phyloP scores from a whole-genome alignment of 2,797 vertebrate species.

The Iguana delicatissima region DNA sequence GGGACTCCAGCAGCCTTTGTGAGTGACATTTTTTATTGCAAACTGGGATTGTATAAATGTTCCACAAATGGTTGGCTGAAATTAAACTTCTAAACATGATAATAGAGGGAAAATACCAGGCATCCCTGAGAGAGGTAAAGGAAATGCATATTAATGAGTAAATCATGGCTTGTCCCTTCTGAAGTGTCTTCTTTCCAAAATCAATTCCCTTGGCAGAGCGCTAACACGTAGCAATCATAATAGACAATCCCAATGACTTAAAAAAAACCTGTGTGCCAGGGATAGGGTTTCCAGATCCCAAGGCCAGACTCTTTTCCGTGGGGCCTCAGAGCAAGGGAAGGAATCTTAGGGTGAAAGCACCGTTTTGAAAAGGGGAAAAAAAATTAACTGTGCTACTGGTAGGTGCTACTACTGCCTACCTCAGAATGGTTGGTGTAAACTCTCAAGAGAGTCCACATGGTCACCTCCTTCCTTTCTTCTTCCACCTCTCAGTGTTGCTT shows the following conservation, averaged over 20 bases:
- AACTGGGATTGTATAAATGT: conserved; percentile 12
- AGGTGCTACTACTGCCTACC: too few relatives aligned
- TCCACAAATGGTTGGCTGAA: conserved; percentile 48
- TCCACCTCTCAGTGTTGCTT: too few relatives aligned
- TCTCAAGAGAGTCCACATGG: too few relatives aligned
- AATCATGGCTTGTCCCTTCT: conserved; percentile 5
- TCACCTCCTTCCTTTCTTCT: too few relatives aligned
- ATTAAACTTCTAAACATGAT: conserved; percentile 34
- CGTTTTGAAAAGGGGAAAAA: too few relatives aligned
- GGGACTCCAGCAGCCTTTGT: conserved; percentile 37
- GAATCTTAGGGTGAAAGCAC: too few relatives aligned
- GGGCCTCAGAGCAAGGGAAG: too few relatives aligned
- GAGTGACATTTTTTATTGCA: conserved; percentile 47
- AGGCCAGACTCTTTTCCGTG: too few relatives aligned
- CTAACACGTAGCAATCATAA: background rate
- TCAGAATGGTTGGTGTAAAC: too few relatives aligned
- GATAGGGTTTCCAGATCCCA: too few relatives aligned
- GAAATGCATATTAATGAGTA: conserved; percentile 51
- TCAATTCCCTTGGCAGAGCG: background rate
- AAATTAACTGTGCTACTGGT: too few relatives aligned
- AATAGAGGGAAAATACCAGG: conserved; percentile 28
- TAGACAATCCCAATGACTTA: background rate
- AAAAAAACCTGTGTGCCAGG: too few relatives aligned
- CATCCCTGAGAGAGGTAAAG: conserved; percentile 43
- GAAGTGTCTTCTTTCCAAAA: background rate